Base-by-base conservation (phyloP, 2,113 vertebrate species). In the Sinosuthora webbiana region DNA sequence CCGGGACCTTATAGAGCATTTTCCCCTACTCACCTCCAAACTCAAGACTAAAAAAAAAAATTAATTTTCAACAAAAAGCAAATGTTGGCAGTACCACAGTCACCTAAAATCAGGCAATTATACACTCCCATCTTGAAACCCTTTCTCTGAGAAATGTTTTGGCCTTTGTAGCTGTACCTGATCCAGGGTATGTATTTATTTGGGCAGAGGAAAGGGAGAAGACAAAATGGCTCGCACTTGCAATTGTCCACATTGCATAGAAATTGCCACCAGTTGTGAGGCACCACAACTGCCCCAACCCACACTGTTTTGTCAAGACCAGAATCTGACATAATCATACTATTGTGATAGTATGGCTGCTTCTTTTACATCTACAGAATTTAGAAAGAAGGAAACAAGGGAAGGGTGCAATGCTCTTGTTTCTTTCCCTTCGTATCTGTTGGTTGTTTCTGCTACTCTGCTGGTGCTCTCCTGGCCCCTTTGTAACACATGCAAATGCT, bases 11-110 rank as follows among this genome's bases (percentile, higher is more conserved):
- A 30, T 35, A 18, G 17, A 60, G 21, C 18, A 13, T 27, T 47
- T 65, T 69, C n/a, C 15, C 20, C 21, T 47, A 16, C 25, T 20
- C 0, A 0, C 4, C 5, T 22, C 24, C 8, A 7, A 71, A 45
- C 16, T 17, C 24, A 7, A 71, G 52, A 28, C 4, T 31, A 27
- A 21, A 57, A 65, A 6, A 6, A 8, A 63, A 6, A 8, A 15
- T 67, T 10, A 5, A 17, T 71, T 82, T 92, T 82, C 25, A 49
- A 31, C 9, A 13, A 41, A 70, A 15, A 74, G 7, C 9, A 52
- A 86, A 50, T 10, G 14, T 35, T 77, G 71, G 70, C 75, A 73
- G 15, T n/a, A 39, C 19, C 39, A 62, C 7, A 74, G 42, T 73
- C 4, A 7, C 39, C 35, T 70, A 53, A 76, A 47, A 83, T 67